Percentiles rank a stretch among this genome's conserved stretches.
Conservation (phyloP, 2,113 vertebrate species). For the Rhinoptilus africanus region DNA sequence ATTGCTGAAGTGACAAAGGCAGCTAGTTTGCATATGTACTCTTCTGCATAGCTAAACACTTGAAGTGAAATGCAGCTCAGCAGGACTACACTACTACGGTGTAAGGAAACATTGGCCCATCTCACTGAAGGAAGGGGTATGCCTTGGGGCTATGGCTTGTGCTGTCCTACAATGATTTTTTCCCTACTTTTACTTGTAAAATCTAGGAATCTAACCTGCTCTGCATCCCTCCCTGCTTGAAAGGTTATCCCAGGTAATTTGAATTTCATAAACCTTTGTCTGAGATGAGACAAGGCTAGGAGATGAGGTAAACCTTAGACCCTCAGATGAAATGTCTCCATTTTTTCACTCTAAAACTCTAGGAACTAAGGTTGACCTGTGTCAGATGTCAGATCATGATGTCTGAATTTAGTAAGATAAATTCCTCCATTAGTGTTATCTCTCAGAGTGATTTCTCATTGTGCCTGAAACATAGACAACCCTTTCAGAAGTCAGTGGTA, state of each 20-base stretch:
- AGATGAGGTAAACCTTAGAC: not conserved
- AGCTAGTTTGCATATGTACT: not conserved
- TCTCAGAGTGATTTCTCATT: not conserved
- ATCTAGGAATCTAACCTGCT: not conserved
- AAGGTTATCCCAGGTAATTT: not conserved
- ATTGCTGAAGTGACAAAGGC: not conserved
- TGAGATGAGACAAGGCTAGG: not conserved
- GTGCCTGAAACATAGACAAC: not conserved
- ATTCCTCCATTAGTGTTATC: not conserved
- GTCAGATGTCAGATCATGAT: not conserved
- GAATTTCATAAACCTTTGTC: not conserved
- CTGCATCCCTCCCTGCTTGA: not conserved
- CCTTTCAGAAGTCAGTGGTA: not conserved
- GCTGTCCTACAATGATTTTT: not conserved
- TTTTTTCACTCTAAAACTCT: not conserved
- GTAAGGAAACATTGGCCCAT: not conserved
- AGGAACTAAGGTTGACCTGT: not conserved
- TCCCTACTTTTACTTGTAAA: not conserved
- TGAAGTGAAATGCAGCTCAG: not conserved
- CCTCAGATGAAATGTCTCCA: not conserved
- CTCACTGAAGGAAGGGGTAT: not conserved
- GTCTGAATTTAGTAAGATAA: not conserved
- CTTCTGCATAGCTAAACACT: not conserved
- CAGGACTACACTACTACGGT: fast-evolving
- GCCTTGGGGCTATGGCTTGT: not conserved